Evolutionary conservation across 2,113 vertebrate species (phyloP), one percentile per base, ranked within the genome.

Genomic region (Pollachius pollachius): DNA sequence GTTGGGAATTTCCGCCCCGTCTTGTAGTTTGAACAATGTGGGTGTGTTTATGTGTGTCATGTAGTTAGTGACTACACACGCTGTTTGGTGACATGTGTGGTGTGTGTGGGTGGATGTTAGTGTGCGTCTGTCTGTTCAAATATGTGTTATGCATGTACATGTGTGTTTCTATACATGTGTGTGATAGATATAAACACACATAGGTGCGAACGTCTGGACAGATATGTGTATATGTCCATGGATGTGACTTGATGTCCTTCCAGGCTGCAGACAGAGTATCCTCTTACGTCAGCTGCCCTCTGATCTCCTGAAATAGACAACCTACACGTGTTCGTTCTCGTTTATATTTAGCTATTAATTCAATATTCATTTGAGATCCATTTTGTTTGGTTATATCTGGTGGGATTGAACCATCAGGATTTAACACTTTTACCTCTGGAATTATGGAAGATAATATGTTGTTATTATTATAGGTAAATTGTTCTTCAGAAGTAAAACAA

Each of bases 231-330:
- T 27, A 27, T 27, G 4, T 27, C 4, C 7, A 8, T 52, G 6
- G 2, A 15, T 52, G 52, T 52, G 6, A n/a, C 48, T 5, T 89
- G 92, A 92, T 87, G 72, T 88, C 90, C 89, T 93, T 88, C 87
- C 88, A 79, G 81, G 90, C 74, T 74, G 64, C 15, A 79, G 72
- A 82, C 78, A 41, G 88, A 84, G 90, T 88, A 90, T 88, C 84
- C 75, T 82, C 84, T 90, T 89, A 86, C 87, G 81, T 85, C 90
- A 89, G 80, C 83, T 88, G 80, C 72, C 79, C 71, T 63, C 85
- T 80, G 70, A 72, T 76, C 78, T 80, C 75, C 83, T 77, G 76
- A 91, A 91, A 90, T 90, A 91, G 85, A 78, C 75, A 30, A 78
- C 58, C 66, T 84, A 82, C 68, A 12, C 4, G 48, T 18, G 57